phyloP scores from a whole-genome alignment of 2,888 invertebrate species.

The Aphelenchoides bicaudatus region DNA sequence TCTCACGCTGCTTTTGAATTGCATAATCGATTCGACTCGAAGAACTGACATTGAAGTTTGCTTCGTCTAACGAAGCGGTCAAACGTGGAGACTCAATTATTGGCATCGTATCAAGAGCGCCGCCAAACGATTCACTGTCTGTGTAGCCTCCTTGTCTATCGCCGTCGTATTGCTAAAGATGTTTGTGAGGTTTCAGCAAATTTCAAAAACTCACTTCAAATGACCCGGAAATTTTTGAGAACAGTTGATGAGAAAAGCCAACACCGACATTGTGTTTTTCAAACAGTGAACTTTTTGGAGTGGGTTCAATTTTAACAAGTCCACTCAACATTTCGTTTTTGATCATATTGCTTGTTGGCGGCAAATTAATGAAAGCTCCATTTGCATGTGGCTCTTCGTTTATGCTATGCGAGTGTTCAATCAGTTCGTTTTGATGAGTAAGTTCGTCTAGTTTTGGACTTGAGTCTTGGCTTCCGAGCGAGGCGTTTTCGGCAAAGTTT shows the following conservation, averaged over 20 bases:
- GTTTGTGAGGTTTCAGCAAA: not conserved
- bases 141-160: constrained; percentile 24
- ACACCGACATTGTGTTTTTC: not conserved
- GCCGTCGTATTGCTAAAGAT: constrained; percentile 31
- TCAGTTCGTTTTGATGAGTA: no score
- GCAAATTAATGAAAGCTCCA: no score
- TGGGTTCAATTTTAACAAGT: no score
- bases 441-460: not conserved
- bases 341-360: no score
- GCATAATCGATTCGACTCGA: constrained; percentile 9
- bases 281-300: no score
- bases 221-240: not conserved
- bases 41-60: constrained; percentile 4
- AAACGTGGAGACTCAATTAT: not conserved
- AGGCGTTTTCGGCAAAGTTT: not conserved
- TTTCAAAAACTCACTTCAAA: constrained; percentile 10
- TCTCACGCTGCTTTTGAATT: constrained; percentile 10
- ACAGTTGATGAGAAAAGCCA: not conserved
- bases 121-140: constrained; percentile 11
- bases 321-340: no score
- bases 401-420: no score
- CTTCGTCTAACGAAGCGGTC: not conserved
- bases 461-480: constrained; percentile 7
- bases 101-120: constrained; percentile 3
- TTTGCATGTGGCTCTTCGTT: no score